A percentile compares a stretch with the other conserved stretches of the same genome.
Conservation (phyloP, 2,113 vertebrate species). For the Anhinga rufa region DNA sequence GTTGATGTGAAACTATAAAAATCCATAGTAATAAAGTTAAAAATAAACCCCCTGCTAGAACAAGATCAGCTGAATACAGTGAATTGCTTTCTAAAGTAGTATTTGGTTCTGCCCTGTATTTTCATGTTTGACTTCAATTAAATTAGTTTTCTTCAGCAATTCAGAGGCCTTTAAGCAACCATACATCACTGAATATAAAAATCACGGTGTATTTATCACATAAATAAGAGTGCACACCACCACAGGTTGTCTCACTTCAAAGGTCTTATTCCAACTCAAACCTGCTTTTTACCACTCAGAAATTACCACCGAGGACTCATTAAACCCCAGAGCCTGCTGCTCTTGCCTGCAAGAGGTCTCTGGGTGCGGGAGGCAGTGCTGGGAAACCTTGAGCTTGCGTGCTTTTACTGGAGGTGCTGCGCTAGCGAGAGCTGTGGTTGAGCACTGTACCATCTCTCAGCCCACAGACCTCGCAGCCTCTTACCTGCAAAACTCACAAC, state of each 20-base stretch:
- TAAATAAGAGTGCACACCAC: background rate
- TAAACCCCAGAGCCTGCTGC: background rate
- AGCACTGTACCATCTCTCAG: background rate
- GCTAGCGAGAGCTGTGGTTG: accelerated
- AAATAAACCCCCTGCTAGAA: slow-evolving; percentile 12
- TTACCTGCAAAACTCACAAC: background rate
- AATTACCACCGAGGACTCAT: background rate
- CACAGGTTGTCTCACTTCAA: background rate
- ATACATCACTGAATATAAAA: background rate
- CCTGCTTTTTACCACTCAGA: background rate
- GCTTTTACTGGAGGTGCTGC: background rate
- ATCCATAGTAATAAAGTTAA: slow-evolving; percentile 34
- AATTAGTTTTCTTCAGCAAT: background rate
- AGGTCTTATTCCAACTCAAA: background rate
- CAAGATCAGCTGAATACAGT: background rate
- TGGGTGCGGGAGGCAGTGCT: accelerated
- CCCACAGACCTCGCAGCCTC: background rate
- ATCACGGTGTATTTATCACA: background rate
- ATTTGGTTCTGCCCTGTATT: background rate
- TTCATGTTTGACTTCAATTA: background rate
- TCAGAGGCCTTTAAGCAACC: background rate
- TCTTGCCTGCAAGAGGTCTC: background rate
- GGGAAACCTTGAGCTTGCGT: background rate
- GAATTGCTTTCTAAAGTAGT: background rate
- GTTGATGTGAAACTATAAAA: slow-evolving; percentile 2